phyloP scores from a whole-genome alignment of 2,113 vertebrate species.

The Phalacrocorax pelagicus region DNA sequence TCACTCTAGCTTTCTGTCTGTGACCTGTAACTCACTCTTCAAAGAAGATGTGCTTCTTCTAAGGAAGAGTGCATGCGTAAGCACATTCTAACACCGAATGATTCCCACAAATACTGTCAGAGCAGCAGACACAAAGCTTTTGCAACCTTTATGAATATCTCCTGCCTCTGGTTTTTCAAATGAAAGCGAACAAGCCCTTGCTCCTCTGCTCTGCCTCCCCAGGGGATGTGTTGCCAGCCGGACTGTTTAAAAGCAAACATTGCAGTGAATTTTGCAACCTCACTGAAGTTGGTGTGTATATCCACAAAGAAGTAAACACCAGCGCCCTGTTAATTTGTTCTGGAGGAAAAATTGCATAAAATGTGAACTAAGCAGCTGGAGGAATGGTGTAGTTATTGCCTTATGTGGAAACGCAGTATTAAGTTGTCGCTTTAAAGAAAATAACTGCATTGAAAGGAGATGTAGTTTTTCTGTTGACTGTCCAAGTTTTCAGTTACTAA shows the following conservation, averaged over 20 bases:
- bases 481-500: neutral
- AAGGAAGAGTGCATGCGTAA: neutral
- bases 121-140: constrained; percentile 16
- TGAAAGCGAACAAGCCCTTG: neutral
- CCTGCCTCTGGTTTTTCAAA: neutral
- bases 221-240: constrained; percentile 2
- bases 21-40: constrained; percentile 13
- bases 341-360: neutral
- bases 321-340: neutral
- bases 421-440: neutral
- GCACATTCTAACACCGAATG: neutral
- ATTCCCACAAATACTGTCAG: neutral
- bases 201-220: neutral
- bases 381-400: neutral
- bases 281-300: neutral
- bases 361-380: neutral
- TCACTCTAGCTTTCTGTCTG: neutral
- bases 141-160: neutral
- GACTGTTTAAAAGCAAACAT: constrained; percentile 40
- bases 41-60: neutral
- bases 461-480: neutral
- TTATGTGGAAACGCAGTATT: neutral
- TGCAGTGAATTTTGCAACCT: constrained; percentile 46
- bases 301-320: constrained; percentile 8
- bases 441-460: neutral